phyloP scores from a whole-genome alignment of 1,140 invertebrate species.

The Drosophila pallidifrons region DNA sequence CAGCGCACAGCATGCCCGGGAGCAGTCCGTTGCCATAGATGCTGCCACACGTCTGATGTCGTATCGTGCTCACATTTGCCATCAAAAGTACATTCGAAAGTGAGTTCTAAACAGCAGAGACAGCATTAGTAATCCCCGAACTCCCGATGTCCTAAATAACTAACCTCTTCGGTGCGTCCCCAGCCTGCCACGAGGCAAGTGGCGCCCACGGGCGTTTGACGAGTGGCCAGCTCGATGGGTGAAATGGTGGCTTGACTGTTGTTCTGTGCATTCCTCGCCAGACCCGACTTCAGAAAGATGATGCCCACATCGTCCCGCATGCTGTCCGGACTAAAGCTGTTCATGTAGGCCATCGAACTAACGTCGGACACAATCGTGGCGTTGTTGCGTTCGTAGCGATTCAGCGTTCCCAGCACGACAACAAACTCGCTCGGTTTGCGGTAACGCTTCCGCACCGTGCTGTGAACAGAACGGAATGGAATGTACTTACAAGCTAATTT shows the following conservation, averaged over 20 bases:
- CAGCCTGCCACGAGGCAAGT: constrained; percentile 77
- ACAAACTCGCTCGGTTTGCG: constrained; percentile 70
- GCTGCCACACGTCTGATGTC: constrained; percentile 51
- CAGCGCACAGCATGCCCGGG: constrained; percentile 78
- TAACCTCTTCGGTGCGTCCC: constrained; percentile 74
- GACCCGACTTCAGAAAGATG: constrained; percentile 59
- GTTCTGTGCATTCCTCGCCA: constrained; percentile 17
- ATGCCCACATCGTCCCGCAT: constrained; percentile 81
- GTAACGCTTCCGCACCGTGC: constrained; percentile 66
- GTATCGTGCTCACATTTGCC: constrained; percentile 71
- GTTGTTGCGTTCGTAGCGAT: constrained; percentile 68
- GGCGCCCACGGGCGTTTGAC: constrained; percentile 40
- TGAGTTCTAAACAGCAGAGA: constrained; percentile 34
- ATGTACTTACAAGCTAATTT: not conserved
- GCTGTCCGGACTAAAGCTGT: constrained; percentile 74
- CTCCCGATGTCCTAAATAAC: not conserved
- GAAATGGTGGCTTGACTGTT: constrained; percentile 47
- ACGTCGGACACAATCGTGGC: constrained; percentile 72
- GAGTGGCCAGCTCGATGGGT: constrained; percentile 63
- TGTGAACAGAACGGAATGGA: constrained; percentile 4
- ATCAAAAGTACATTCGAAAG: constrained; percentile 63
- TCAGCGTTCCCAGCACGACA: constrained; percentile 78
- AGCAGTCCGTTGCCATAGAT: constrained; percentile 63
- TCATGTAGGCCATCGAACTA: constrained; percentile 79
- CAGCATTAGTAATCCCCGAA: not conserved